Evolutionary conservation across 2,113 vertebrate genomes (phyloP), one percentile per base, ranked within the genome.

Genomic region (Rissa tridactyla): DNA sequence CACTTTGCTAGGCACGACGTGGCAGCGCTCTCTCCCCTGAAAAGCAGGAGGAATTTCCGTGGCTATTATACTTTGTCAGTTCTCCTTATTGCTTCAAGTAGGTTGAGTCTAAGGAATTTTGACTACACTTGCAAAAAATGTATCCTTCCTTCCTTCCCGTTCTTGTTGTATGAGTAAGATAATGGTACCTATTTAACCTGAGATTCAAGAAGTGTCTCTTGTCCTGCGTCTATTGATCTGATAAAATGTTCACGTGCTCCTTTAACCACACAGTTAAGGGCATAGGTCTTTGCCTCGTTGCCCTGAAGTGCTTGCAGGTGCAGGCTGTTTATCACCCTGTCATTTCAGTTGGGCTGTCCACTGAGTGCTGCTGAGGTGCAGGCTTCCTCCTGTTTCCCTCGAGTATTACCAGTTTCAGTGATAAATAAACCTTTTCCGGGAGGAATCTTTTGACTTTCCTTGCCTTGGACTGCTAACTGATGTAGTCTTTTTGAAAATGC

Each of bases 11-110:
- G 57, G 58, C 30, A 40, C 30, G 34, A 6, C 0, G 9, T 0
- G 0, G 79, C 36, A 65, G 75, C 0, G 0, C 21, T 61, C 21
- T 40, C 15, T 57, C 26, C 20, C 8, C 26, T 57, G 54, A 61
- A 90, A 92, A 88, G 8, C 34, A 42, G 44, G 54, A 90, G 51
- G 34, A 46, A 86, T 51, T 85, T 80, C 51, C 15, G 54, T 49
- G 27, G 7, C 27, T 76, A 0, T 52, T 73, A 49, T 9, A 49
- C 54, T 81, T 79, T 62, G 12, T 73, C 68, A 82, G 14, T 25
- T 94, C 29, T 9, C 40, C 36, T 90, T 66, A 49, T 17, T 0
- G 0, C 58, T 83, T 90, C 71, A 66, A 58, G 21, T 7, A 70
- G 62, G 68, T 8, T 80, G 68, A 69, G 15, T 57, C 46, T 77